These are phyloP conservation scores for Scaptomyza polygonia DNA, from an alignment of 2,888 invertebrate species.

Conservation along the genomic window DNA sequence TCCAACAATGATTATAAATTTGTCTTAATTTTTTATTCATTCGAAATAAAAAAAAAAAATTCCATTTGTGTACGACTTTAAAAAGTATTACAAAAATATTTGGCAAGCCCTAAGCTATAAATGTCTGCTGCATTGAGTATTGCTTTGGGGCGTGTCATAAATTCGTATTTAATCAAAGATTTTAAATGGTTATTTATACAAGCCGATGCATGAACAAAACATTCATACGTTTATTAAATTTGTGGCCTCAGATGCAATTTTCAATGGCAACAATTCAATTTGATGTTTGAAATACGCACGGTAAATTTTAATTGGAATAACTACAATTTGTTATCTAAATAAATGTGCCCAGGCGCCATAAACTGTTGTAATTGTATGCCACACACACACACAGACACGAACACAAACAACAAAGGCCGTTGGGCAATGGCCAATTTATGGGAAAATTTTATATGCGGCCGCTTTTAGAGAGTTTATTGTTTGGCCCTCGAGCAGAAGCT, in stretches of 20 bases:
- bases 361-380: conserved; percentile 55
- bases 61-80: conserved; percentile 21
- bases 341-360: conserved; percentile 56
- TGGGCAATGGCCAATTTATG: conserved; percentile 65
- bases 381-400: not conserved
- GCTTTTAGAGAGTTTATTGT: conserved; percentile 56
- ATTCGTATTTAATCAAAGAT: conserved; percentile 40
- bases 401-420: conserved; percentile 53
- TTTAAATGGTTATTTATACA: conserved; percentile 31
- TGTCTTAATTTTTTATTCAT: no score
- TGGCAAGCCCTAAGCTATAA: conserved; percentile 39
- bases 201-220: not conserved
- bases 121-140: conserved; percentile 29
- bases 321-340: conserved; percentile 73
- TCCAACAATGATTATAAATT: no score
- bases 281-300: conserved; percentile 42
- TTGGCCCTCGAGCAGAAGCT: conserved; percentile 30
- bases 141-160: conserved; percentile 44
- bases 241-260: conserved; percentile 48
- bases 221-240: conserved; percentile 37
- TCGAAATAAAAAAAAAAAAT: no score
- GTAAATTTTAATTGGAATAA: conserved; percentile 71
- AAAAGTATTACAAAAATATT: conserved; percentile 47
- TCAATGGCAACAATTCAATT: conserved; percentile 62
- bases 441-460: conserved; percentile 51